phyloP scores from a whole-genome alignment of 2,888 invertebrate genomes.

The Drosophila melanocephala region DNA sequence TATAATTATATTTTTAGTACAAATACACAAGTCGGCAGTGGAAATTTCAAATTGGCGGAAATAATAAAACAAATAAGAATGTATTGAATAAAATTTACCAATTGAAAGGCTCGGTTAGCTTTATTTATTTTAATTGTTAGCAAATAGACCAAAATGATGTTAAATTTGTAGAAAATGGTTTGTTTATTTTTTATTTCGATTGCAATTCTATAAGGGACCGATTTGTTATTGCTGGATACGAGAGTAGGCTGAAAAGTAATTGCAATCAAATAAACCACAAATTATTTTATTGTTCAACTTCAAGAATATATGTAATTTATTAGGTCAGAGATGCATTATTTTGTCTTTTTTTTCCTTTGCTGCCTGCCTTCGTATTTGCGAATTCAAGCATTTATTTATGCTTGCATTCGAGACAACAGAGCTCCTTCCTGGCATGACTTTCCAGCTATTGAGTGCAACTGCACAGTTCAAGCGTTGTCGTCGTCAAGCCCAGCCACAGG shows the following conservation, averaged over 20 bases:
- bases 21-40: not conserved
- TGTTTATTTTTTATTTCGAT: constrained; percentile 6
- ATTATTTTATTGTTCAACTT: not conserved
- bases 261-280: not conserved
- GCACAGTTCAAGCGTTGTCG: constrained; percentile 3
- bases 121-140: not conserved
- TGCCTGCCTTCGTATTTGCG: constrained; percentile 14
- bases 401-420: constrained; percentile 8
- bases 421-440: not conserved
- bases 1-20: not conserved
- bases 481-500: not conserved
- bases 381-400: constrained; percentile 23
- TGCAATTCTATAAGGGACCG: constrained; percentile 6
- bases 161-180: not conserved
- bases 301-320: not conserved
- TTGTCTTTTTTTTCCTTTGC: not conserved
- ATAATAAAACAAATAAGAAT: not conserved
- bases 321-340: not conserved
- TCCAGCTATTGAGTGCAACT: constrained; percentile 12
- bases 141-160: not conserved
- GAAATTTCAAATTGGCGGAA: not conserved
- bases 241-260: not conserved
- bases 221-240: not conserved
- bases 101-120: not conserved
- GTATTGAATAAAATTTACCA: not conserved